Evolutionary conservation across 2,888 invertebrate genomes (phyloP).

Genomic region (Scaptomyza tumidula): DNA sequence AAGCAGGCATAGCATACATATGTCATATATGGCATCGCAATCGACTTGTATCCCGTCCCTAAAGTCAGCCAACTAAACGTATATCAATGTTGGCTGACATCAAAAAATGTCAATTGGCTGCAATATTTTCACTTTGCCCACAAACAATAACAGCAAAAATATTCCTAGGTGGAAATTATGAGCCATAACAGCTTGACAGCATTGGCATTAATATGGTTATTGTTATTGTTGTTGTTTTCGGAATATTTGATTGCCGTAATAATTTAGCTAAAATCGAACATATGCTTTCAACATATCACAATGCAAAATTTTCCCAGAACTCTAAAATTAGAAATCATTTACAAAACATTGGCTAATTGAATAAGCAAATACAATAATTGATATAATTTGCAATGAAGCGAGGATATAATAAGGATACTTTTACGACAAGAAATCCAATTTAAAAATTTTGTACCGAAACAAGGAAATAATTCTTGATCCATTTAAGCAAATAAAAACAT

Average conservation of each 20-base stretch:
- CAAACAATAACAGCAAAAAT: conserved; percentile 21
- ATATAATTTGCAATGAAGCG: no score
- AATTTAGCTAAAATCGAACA: conserved; percentile 32
- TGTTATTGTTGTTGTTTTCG: neutral
- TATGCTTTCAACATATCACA: no score
- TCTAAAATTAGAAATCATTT: no score
- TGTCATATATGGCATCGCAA: conserved; percentile 50
- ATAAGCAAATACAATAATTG: no score
- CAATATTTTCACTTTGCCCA: conserved; percentile 30
- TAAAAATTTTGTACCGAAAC: no score
- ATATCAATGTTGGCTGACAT: conserved; percentile 60
- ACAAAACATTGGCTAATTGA: no score
- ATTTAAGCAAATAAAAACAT: no score
- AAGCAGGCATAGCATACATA: conserved; percentile 10
- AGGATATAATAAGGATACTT: no score
- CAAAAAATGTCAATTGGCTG: conserved; percentile 63
- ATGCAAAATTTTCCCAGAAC: no score
- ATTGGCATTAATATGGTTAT: conserved; percentile 10
- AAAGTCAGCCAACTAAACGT: conserved; percentile 51
- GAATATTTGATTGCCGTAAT: conserved; percentile 35
- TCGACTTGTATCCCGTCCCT: conserved; percentile 48
- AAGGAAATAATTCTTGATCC: no score
- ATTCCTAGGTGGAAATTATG: conserved; percentile 28
- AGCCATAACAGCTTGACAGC: conserved; percentile 44
- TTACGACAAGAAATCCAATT: no score